Evolutionary conservation across 2,888 invertebrate genomes (phyloP), one percentile per base, ranked within the genome.

Genomic region (Sylvicola fuscatus): DNA sequence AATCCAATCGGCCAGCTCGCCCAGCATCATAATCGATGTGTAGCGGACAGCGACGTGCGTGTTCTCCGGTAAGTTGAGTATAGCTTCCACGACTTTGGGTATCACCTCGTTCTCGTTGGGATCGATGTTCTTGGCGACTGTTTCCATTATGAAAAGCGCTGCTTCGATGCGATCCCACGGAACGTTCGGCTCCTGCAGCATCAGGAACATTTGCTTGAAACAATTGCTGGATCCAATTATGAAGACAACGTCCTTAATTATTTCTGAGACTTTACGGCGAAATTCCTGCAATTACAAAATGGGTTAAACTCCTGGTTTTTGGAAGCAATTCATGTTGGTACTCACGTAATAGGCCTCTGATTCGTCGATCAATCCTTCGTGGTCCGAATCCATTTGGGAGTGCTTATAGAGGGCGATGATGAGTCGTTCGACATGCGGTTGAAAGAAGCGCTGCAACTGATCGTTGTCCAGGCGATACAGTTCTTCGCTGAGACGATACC

Each of bases 241-340:
- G 59, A 95, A 97, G 30, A 92, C 86, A 32, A 97, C 86, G 53
- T 98, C 97, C 54, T 92, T 90, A 42, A 97, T 82, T 38, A 97
- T 63, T 52, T 97, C 95, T 21, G 82, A 79, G 13, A 90, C 90
- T 51, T 87, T 77, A 44, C 68, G 62, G 42, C 98, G 71, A 58
- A 68, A 92, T 66, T 62, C 84, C 70, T 71, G 34, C 8, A 40
- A 27, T 27, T 12, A 13, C 14, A 30, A 12, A 31, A 35, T n/a
- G n/a, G n/a, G n/a, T 27, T 27, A 28, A 11, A n/a, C 28, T 15
- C 11, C 2, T 34, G n/a, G 14, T 28, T 34, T 32, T 12, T 14
- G n/a, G 12, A 21, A 21, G 8, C 36, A 21, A 29, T 7, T 3
- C 27, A 34, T n/a, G 11, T 13, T 15, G 26, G 3, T 38, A 55